Evolutionary conservation across 2,797 vertebrate genomes (phyloP), one percentile per base, ranked within the genome.

Genomic region (Sebastes oblongus): DNA sequence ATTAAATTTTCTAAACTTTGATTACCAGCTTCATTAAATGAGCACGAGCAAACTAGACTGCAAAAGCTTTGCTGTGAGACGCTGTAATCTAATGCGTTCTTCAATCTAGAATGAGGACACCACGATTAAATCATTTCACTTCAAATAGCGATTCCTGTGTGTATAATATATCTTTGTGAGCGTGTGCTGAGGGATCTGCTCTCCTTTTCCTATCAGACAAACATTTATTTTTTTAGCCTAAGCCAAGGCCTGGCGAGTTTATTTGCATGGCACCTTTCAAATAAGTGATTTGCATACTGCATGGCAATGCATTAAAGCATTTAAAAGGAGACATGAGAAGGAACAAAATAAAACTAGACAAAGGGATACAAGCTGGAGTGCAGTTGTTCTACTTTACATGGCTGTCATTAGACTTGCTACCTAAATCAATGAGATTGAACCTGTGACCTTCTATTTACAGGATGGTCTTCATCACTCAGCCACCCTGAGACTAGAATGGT

Each of bases 1-100:
- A 91, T 91, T 87, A 77, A 42, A 89, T 89, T 88, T 89, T 85
- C 79, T 86, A 89, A 92, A 91, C 88, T 90, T 91, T 93, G 92
- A 92, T 93, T 93, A 92, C 81, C 75, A 81, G 86, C 83, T 89
- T 89, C 81, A 90, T 90, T 91, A 88, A 91, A 90, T 84, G 78
- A 93, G 84, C 50, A 8, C 46, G 80, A 78, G 80, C 85, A 87
- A 91, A 88, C 77, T 67, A 81, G 78, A 89, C 75, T 83, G 56
- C 65, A 78, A 90, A 86, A 87, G 74, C 64, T 83, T 81, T 71
- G 61, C 72, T 84, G 65, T 61, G 66, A 88, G 84, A 82, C 67
- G 42, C 30, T 68, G 65, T 87, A 83, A 89, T 89, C 61, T 81
- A 89, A 89, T 89, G 71, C 74, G 78, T 75, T 87, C 91, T 89